Percentiles rank a stretch among this genome's conserved stretches.
These are phyloP conservation scores for Oopsacas minuta DNA, from an alignment of 37 sponge, comb jelly and placozoan genomes.

Conservation along the genomic window DNA sequence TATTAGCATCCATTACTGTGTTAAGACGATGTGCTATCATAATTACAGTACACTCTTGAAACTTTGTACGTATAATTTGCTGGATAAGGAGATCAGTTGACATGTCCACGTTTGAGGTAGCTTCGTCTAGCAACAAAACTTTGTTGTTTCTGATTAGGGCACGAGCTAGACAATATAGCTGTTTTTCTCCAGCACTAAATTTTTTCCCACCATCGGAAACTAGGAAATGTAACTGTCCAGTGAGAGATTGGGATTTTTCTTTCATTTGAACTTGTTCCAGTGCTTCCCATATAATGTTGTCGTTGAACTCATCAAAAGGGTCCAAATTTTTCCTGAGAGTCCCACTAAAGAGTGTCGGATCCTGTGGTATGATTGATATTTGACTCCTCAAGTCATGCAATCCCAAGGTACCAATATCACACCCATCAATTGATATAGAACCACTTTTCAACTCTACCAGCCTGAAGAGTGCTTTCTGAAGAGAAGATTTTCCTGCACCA, in stretches of 20 bases:
- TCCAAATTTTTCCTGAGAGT: neutral
- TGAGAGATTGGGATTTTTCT: neutral
- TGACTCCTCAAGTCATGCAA: neutral
- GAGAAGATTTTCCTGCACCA: neutral
- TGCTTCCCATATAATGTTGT: neutral
- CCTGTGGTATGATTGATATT: slow-evolving; percentile 4
- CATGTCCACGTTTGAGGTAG: neutral
- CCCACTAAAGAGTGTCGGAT: neutral
- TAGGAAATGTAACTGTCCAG: neutral
- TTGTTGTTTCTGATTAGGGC: neutral
- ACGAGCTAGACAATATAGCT: slow-evolving; percentile 1
- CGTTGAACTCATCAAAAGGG: neutral
- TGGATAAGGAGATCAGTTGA: neutral
- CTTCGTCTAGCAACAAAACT: neutral
- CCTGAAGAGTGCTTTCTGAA: neutral
- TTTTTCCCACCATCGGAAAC: neutral
- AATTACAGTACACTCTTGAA: neutral
- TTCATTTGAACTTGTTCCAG: neutral
- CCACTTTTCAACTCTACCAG: neutral
- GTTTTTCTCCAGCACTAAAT: slow-evolving; percentile 1
- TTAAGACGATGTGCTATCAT: neutral
- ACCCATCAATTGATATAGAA: neutral
- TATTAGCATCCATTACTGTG: neutral
- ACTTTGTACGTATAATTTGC: neutral
- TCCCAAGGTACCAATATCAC: neutral